phyloP scores from a whole-genome alignment of 2,888 invertebrate species.

The Biston stratarius region DNA sequence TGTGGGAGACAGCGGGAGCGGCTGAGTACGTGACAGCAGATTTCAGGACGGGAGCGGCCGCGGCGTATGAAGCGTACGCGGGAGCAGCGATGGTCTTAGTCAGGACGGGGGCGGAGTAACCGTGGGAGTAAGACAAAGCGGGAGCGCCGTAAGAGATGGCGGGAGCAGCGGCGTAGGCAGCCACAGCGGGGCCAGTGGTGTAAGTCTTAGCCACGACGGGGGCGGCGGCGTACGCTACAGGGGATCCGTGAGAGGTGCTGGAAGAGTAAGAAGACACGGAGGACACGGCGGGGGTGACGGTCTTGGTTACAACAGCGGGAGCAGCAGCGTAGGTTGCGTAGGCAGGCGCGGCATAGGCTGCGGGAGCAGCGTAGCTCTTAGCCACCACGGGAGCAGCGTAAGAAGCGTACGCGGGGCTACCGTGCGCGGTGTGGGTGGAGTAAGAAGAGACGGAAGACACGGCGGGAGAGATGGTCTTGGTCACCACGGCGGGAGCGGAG shows the following conservation, averaged over 20 bases:
- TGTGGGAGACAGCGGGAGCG: conserved; percentile 87
- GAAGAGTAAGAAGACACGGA: conserved; percentile 65
- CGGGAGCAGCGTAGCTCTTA: conserved; percentile 47
- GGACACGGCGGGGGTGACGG: conserved; percentile 61
- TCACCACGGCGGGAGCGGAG: conserved; percentile 66
- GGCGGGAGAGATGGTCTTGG: conserved; percentile 59
- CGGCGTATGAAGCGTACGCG: conserved; percentile 62
- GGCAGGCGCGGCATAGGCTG: conserved; percentile 59
- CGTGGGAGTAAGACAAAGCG: conserved; percentile 62
- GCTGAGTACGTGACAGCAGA: conserved; percentile 85
- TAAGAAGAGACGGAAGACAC: conserved; percentile 58
- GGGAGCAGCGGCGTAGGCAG: conserved; percentile 59
- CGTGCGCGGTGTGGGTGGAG: conserved; percentile 48
- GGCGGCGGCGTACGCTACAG: conserved; percentile 71
- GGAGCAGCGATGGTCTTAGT: conserved; percentile 54
- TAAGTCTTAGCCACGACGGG: conserved; percentile 58
- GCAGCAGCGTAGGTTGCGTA: conserved; percentile 56
- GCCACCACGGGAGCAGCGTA: conserved; percentile 65
- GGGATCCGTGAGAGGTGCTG: conserved; percentile 63
- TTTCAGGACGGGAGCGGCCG: conserved; percentile 69
- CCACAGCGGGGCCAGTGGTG: conserved; percentile 58
- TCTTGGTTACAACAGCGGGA: conserved; percentile 57
- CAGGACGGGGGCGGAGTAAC: conserved; percentile 55
- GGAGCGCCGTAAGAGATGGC: conserved; percentile 62
- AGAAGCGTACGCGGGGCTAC: conserved; percentile 53